Percentiles rank a stretch among this genome's conserved stretches.
These are phyloP conservation scores for Hemaris fuciformis DNA, from an alignment of 2,888 invertebrate species.

Conservation along the genomic window DNA sequence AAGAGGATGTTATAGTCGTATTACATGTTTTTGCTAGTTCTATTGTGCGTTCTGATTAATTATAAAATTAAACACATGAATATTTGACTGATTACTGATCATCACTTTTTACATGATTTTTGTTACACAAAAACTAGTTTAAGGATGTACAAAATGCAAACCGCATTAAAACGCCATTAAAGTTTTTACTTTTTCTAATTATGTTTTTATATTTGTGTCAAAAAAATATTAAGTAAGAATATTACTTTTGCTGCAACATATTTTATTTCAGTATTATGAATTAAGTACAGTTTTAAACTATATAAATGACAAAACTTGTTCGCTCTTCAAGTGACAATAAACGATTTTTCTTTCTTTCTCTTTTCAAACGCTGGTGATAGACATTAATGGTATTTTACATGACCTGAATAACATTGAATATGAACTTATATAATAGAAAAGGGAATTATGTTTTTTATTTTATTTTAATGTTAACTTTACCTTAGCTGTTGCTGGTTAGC, in stretches of 20 bases:
- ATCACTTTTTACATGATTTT: neutral
- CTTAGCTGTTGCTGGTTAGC: too few relatives aligned
- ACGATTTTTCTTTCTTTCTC: too few relatives aligned
- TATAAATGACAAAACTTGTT: too few relatives aligned
- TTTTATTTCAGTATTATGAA: neutral
- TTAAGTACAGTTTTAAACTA: too few relatives aligned
- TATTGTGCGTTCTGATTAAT: neutral
- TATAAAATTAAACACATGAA: neutral
- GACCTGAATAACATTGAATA: too few relatives aligned
- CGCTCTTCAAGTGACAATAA: too few relatives aligned
- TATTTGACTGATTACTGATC: neutral
- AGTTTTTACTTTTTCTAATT: neutral
- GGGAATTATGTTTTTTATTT: too few relatives aligned
- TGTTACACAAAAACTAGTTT: neutral
- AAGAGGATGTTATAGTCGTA: neutral
- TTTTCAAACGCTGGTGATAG: too few relatives aligned
- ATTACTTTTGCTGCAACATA: neutral
- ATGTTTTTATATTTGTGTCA: neutral
- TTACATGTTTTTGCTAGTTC: neutral
- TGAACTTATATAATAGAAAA: too few relatives aligned
- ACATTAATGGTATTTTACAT: too few relatives aligned
- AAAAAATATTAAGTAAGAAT: neutral
- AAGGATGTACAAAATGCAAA: neutral
- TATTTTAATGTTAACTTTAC: too few relatives aligned
- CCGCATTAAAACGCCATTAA: neutral